Conservation (phyloP, 2,888 invertebrate genomes). For the Standfussiana lucernea region DNA sequence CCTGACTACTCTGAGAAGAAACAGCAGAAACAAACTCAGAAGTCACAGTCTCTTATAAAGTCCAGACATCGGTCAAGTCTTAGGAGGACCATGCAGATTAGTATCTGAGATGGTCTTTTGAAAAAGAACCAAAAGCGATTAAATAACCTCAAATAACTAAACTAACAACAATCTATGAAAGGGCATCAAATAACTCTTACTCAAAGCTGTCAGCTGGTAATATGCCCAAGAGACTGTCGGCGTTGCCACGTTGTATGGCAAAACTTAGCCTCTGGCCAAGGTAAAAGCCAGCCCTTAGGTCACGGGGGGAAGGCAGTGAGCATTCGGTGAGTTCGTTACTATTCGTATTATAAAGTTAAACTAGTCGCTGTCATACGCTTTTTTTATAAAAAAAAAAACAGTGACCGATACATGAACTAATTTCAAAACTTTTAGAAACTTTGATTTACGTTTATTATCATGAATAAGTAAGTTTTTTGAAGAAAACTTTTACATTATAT, state of each 20-base stretch:
- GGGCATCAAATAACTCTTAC: neutral
- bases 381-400: neutral
- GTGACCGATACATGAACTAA: neutral
- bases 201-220: neutral
- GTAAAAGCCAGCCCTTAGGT: neutral
- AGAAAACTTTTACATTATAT: no score
- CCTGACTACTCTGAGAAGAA: no score
- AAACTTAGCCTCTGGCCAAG: neutral
- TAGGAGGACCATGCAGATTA: no score
- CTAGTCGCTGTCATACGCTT: neutral
- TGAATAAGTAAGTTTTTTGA: no score
- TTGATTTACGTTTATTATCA: no score
- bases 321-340: neutral
- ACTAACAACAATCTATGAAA: neutral
- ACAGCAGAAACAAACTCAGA: no score
- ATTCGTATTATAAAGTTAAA: neutral
- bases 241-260: neutral
- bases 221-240: neutral
- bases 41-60: no score
- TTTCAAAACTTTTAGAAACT: conserved; percentile 4
- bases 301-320: neutral
- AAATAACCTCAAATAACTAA: no score
- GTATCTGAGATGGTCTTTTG: no score
- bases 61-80: no score
- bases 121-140: no score